Base-by-base conservation (phyloP, 1,140 invertebrate genomes). In the Drosophila setifemur region DNA sequence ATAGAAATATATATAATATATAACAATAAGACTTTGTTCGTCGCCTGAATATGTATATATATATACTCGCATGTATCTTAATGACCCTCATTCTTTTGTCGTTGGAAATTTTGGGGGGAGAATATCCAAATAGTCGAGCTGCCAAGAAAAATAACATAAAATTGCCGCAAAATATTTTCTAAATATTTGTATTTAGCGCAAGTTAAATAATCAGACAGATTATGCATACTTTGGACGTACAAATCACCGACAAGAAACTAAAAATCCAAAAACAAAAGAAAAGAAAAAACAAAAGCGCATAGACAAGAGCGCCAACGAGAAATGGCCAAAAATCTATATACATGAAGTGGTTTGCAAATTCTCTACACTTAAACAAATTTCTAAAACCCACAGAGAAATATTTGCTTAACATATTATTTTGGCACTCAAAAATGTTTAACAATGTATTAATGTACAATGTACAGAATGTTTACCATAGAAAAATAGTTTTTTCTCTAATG, bases 161-260 rank as follows among this genome's bases (percentile, higher is more conserved):
- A 73, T 69, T 73, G 81, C 72, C 71, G 54, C 67, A 81, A 69
- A 76, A 86, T 86, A 73, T 86, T 86, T 86, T 66, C 72, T 53
- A 86, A 86, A 86, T 86, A 86, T 86, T 86, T 86, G 72, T 86
- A 81, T 86, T 86, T 81, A 73, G 81, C 81, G 68, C 81, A 86
- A 86, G 81, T 86, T 86, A 86, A 86, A 86, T 86, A 86, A 86
- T 86, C 81, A 81, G 53, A 81, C 58, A 86, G 81, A 86, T 86
- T 86, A 86, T 37, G 33, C 33, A 37, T 37, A 37, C 33, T 12
- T 37, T 37, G 33, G 33, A 37, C 33, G n/a, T n/a, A n/a, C n/a
- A n/a, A n/a, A n/a, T n/a, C n/a, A n/a, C n/a, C n/a, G n/a, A n/a
- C 57, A 31, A 57, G 61, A 86, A 73, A 44, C 81, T 76, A 72